Evolutionary conservation across 2,797 vertebrate species (phyloP).

Genomic region (Masticophis lateralis): DNA sequence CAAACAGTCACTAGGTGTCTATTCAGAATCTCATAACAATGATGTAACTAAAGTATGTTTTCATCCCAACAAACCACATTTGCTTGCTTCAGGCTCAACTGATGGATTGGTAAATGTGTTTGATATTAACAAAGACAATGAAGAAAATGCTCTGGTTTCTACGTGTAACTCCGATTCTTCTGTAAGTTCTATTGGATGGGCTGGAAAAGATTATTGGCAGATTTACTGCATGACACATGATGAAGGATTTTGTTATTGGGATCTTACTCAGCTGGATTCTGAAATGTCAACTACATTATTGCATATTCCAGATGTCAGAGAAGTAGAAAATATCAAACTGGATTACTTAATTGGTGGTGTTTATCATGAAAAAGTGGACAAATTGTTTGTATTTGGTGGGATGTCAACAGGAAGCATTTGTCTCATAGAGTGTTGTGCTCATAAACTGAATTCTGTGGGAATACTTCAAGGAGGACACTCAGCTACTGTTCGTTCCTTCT

Average conservation of each 20-base stretch:
- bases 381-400: conserved; percentile 84
- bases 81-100: conserved; percentile 81
- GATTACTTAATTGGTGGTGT: conserved; percentile 86
- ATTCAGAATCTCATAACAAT: conserved; percentile 92
- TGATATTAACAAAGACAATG: conserved; percentile 80
- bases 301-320: conserved; percentile 75
- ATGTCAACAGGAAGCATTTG: conserved; percentile 76
- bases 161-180: conserved; percentile 90
- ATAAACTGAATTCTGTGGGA: conserved; percentile 69
- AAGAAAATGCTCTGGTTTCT: conserved; percentile 85
- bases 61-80: conserved; percentile 81
- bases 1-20: conserved; percentile 80
- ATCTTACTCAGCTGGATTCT: conserved; percentile 78
- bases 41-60: conserved; percentile 90
- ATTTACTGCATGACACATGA: conserved; percentile 79
- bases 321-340: conserved; percentile 58
- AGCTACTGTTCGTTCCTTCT: conserved; percentile 84
- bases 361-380: conserved; percentile 78
- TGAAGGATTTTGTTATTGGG: conserved; percentile 92
- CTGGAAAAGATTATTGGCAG: conserved; percentile 68
- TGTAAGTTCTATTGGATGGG: conserved; percentile 81
- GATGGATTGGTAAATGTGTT: conserved; percentile 94
- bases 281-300: conserved; percentile 79
- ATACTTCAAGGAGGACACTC: conserved; percentile 79
- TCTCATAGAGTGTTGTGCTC: conserved; percentile 73